A percentile compares a stretch with the other conserved stretches of the same genome.
phyloP scores from a whole-genome alignment of 2,888 invertebrate genomes.

The Stenodera caucasica region DNA sequence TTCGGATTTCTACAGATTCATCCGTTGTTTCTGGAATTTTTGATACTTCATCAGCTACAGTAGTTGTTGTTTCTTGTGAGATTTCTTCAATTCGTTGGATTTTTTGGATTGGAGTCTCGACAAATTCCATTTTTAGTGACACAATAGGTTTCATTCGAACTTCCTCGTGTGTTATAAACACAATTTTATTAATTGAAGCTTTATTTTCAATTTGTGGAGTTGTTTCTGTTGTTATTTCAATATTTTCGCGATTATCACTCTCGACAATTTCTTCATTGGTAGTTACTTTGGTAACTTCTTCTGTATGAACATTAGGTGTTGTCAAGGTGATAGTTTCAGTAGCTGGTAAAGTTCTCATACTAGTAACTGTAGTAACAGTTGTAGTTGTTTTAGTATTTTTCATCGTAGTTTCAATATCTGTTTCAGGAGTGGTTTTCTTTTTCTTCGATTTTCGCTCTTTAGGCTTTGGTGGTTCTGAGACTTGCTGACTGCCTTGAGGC shows the following conservation, averaged over 20 bases:
- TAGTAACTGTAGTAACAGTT: slow-evolving; percentile 35
- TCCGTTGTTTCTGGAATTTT: slow-evolving; percentile 2
- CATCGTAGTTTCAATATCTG: background rate
- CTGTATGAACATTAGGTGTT: slow-evolving; percentile 16
- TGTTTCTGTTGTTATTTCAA: slow-evolving; percentile 14
- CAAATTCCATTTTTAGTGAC: slow-evolving; percentile 66
- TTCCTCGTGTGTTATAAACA: slow-evolving; percentile 74
- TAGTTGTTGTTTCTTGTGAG: slow-evolving; percentile 3
- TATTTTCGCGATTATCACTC: slow-evolving; percentile 6
- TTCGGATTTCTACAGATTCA: background rate
- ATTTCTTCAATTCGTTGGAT: slow-evolving; percentile 25
- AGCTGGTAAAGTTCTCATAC: slow-evolving; percentile 26
- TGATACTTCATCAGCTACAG: slow-evolving; percentile 7
- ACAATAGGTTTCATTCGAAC: slow-evolving; percentile 68
- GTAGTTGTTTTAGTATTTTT: slow-evolving; percentile 30
- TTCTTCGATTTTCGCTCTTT: slow-evolving; percentile 12
- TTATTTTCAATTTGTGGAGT: slow-evolving; percentile 30
- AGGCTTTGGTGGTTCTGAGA: background rate
- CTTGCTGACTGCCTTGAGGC: background rate
- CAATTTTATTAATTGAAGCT: slow-evolving; percentile 57
- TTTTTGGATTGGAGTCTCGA: slow-evolving; percentile 40
- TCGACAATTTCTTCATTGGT: slow-evolving; percentile 7
- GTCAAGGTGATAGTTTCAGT: slow-evolving; percentile 26
- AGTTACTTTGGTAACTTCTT: slow-evolving; percentile 17
- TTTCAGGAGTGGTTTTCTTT: background rate